Evolutionary conservation across 2,113 vertebrate species (phyloP).

Genomic region (Centropus unirufus): DNA sequence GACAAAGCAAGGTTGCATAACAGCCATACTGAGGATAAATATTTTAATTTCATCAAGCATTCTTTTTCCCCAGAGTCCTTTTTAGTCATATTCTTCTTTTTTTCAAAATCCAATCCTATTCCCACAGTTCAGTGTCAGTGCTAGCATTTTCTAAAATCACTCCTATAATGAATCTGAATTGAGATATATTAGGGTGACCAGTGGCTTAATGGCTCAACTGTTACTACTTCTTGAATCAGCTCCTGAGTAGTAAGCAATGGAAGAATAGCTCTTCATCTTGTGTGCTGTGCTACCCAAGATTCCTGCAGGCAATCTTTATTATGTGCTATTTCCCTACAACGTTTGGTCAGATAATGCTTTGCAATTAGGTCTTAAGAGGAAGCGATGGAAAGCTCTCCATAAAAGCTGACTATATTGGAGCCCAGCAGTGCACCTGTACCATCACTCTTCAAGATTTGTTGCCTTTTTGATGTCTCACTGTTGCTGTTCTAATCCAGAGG

Average conservation of each 20-base stretch:
- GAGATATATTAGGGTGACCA: slow-evolving; percentile 30
- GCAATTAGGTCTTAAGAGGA: slow-evolving; percentile 50
- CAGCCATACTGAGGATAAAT: background rate
- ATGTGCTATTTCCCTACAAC: background rate
- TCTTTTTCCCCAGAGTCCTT: background rate
- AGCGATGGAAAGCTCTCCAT: slow-evolving; percentile 19
- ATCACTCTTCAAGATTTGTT: slow-evolving; percentile 1
- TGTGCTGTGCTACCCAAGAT: background rate
- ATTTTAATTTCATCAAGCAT: background rate
- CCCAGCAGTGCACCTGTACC: background rate
- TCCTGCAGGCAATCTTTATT: slow-evolving; percentile 21
- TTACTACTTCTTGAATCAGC: slow-evolving; percentile 25
- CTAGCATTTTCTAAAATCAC: slow-evolving; percentile 46
- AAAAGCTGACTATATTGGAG: slow-evolving; percentile 31
- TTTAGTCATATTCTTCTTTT: background rate
- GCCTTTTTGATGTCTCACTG: background rate
- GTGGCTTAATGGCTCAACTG: slow-evolving; percentile 29
- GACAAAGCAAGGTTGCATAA: background rate
- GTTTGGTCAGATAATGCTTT: slow-evolving; percentile 53
- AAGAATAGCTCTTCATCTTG: slow-evolving; percentile 38
- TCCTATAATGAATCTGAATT: slow-evolving; percentile 35
- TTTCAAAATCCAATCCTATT: background rate
- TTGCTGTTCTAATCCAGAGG: background rate
- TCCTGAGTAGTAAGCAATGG: background rate
- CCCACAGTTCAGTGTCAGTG: background rate